Base-by-base conservation (phyloP, 2,888 invertebrate species). In the Tetragonula carbonaria region DNA sequence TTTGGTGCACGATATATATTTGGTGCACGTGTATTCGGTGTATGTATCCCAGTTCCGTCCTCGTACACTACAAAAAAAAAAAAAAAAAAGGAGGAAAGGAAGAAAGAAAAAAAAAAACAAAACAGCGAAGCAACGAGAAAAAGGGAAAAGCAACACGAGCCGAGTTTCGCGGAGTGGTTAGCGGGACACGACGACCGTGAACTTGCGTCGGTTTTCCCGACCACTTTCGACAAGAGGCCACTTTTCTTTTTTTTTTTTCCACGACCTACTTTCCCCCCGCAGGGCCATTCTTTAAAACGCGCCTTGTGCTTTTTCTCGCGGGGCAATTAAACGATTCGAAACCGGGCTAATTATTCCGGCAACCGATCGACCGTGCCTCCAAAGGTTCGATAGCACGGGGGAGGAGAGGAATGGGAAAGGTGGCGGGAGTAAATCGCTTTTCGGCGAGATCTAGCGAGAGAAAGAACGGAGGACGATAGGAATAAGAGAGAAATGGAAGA, bases 301-400 rank as follows among this genome's bases (percentile, higher is more conserved):
- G 51, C 59, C 71, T 59, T 23, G 23, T 23, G 65, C 55, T 28
- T 51, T 66, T 70, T 33, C 45, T 45, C 45, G 45, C 62, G 50
- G n/a, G 62, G 55, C 73, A 81, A 86, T 86, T 78, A 84, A 85
- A 33, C 62, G 67, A 33, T 23, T 45, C 70, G 75, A 53, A 72
- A 81, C 73, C 65, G 23, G 55, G 72, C 50, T 78, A 75, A 81
- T 85, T 80, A 78, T 73, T 78, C 45, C 63, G 14, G 28, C 50
- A 28, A 50, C n/a, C 57, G 71, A 23, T 18, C 57, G 11, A 16
- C 18, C 8, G 53, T 13, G 28, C 28, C 70, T 2, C 18, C 66
- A 14, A 51, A 45, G 33, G 21, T 51, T 71, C 33, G 33, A 45
- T 14, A n/a, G 45, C 33, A 55, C 51, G 65, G n/a, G n/a, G 28